Base-by-base conservation (phyloP, 2,888 invertebrate species). In the Neoitamus cyanurus region DNA sequence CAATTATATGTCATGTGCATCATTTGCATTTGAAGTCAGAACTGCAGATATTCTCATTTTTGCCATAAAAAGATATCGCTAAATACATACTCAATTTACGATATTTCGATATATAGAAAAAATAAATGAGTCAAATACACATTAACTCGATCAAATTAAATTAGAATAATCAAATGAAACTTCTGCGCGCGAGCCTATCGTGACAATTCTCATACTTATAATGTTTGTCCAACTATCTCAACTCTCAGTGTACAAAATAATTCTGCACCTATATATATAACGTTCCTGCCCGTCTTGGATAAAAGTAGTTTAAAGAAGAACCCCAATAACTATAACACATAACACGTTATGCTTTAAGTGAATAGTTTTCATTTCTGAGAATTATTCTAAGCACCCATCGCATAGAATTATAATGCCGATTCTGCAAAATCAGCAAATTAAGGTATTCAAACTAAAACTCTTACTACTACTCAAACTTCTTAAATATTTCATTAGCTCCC, bases 311-410 rank as follows among this genome's bases (percentile, higher is more conserved):
- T 11, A 70, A 73, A 73, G 34, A 73, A 36, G 73, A 73, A 13
- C 73, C 2, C 73, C 30, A 46, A 42, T 77, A 46, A 77, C 25
- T 46, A 20, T 28, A 36, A 20, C 30, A 15, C 77, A 20, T 28
- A 36, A 20, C 30, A 15, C 36, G 77, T 42, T 77, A 77, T 77
- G 77, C 42, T 77, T 77, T 77, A 77, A 77, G 42, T 77, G 77
- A 46, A 77, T 28, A 77, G 15, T 42, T 77, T 37, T 77, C 5
- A 25, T 25, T 77, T 42, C 42, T 77, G 20, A 36, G 20, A 31
- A 31, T 34, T 31, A 3, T 9, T 37, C n/a, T 42, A 15, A n/a
- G 13, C 15, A 9, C 36, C 15, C 36, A 30, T 42, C 77, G 25
- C 37, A 42, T 7, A 42, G 28, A 42, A 42, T 77, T 42, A n/a